Evolutionary conservation across 1,140 invertebrate species (phyloP).

Genomic region (Bombus turneri): DNA sequence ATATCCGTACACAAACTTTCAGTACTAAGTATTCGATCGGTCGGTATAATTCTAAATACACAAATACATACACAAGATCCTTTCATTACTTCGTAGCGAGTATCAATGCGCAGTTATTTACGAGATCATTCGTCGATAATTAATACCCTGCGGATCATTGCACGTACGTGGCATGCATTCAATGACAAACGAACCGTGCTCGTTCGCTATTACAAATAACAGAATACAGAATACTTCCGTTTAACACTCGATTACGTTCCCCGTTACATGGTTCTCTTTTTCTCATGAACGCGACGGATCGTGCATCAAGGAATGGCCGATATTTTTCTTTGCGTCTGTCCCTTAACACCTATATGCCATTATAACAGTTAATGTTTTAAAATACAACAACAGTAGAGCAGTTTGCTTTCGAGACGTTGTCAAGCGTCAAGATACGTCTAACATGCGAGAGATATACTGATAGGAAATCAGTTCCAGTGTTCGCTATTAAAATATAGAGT

Average conservation of each 20-base stretch:
- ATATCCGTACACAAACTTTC: conserved; percentile 77
- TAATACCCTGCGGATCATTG: conserved; percentile 64
- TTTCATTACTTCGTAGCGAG: conserved; percentile 68
- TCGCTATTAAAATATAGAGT: conserved; percentile 64
- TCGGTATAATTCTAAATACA: conserved; percentile 71
- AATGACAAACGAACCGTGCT: not conserved
- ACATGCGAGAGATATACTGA: conserved; percentile 45
- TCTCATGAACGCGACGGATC: not conserved
- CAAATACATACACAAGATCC: conserved; percentile 70
- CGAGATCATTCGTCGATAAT: conserved; percentile 59
- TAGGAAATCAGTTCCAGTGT: conserved; percentile 49
- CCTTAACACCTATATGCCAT: conserved; percentile 60
- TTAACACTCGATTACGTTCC: not conserved
- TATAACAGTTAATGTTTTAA: conserved; percentile 59
- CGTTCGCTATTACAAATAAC: not conserved
- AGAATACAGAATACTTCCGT: not conserved
- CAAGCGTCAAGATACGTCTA: conserved; percentile 8
- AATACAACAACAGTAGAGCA: conserved; percentile 59
- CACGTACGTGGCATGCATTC: conserved; percentile 46
- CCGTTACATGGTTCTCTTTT: not conserved
- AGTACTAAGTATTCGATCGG: conserved; percentile 67
- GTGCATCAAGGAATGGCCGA: not conserved
- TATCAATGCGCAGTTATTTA: conserved; percentile 59
- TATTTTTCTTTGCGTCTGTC: conserved; percentile 23
- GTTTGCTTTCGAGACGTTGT: conserved; percentile 27